phyloP scores from a whole-genome alignment of 2,797 vertebrate genomes.

The Limosa lapponica region DNA sequence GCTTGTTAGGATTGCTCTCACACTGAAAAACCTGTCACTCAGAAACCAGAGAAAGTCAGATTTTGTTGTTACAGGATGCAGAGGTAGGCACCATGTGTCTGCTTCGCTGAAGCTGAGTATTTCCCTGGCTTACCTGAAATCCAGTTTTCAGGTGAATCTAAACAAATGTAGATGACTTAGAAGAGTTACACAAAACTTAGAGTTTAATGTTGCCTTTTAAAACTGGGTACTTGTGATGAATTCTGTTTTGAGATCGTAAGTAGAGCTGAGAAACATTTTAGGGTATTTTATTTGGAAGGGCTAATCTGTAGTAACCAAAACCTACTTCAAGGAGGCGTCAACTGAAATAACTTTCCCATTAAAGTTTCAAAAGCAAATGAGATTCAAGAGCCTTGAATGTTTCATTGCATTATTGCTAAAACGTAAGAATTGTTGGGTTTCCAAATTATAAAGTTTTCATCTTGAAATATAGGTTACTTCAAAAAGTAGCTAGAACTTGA shows the following conservation, averaged over 20 bases:
- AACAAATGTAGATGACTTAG: not conserved
- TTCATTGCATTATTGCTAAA: not conserved
- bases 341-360: not conserved
- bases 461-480: not conserved
- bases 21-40: not conserved
- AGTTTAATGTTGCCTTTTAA: not conserved
- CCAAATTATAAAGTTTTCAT: not conserved
- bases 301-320: not conserved
- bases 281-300: not conserved
- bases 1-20: not conserved
- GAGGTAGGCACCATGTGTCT: not conserved
- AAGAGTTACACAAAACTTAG: not conserved
- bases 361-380: not conserved
- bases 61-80: not conserved
- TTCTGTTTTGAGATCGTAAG: not conserved
- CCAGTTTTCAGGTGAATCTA: not conserved
- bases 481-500: not conserved
- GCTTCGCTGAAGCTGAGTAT: not conserved
- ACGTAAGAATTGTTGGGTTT: not conserved
- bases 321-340: not conserved
- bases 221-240: not conserved
- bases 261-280: not conserved
- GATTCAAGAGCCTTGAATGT: not conserved
- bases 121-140: not conserved
- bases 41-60: not conserved